Evolutionary conservation across 2,113 vertebrate species (phyloP).

Genomic region (Tretioscincus oriximinensis): DNA sequence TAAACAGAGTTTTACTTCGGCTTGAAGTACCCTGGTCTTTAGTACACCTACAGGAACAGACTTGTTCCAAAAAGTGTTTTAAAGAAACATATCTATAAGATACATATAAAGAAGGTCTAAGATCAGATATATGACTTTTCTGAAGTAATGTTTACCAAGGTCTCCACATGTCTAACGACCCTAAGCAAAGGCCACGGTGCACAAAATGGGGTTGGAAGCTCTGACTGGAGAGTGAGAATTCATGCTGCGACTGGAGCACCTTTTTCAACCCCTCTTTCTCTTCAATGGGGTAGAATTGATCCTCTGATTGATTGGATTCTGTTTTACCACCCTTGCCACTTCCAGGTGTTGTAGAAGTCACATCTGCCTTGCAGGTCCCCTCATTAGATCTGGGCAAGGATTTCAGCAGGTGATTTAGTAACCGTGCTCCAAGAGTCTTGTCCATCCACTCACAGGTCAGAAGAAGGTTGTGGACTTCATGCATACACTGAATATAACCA

Average conservation of each 20-base stretch:
- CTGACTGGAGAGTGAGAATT: constrained; percentile 51
- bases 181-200: constrained; percentile 67
- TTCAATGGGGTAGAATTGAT: constrained; percentile 39
- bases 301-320: neutral
- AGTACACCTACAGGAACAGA: constrained; percentile 81
- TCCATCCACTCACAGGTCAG: constrained; percentile 91
- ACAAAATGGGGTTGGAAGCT: constrained; percentile 65
- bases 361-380: constrained; percentile 52
- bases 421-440: constrained; percentile 82
- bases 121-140: constrained; percentile 47
- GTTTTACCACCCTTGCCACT: constrained; percentile 26
- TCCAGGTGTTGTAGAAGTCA: constrained; percentile 18
- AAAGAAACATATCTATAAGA: constrained; percentile 94
- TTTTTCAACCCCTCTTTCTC: constrained; percentile 51
- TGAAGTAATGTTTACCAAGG: constrained; percentile 78
- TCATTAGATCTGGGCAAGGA: constrained; percentile 77
- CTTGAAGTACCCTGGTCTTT: constrained; percentile 87
- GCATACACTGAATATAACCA: constrained; percentile 90
- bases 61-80: constrained; percentile 79
- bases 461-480: constrained; percentile 88
- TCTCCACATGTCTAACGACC: constrained; percentile 85
- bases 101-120: constrained; percentile 83
- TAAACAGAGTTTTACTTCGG: constrained; percentile 82
- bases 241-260: constrained; percentile 35
- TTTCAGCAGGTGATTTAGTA: constrained; percentile 85